Evolutionary conservation across 2,113 vertebrate species (phyloP).

Genomic region (Falcunculus frontatus): DNA sequence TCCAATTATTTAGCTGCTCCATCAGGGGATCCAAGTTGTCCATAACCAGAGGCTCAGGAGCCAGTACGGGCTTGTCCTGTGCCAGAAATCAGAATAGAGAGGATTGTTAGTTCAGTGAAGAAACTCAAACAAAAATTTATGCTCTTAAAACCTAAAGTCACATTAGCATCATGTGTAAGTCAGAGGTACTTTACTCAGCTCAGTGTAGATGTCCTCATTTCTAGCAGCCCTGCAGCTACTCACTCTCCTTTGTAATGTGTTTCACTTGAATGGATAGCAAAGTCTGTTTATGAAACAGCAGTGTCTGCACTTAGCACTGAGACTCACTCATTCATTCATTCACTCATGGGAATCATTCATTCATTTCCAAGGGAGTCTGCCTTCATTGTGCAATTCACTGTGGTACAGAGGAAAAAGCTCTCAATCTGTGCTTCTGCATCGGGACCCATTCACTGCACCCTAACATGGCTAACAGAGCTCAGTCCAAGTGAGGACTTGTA

Average conservation of each 20-base stretch:
- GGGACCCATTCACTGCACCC: background rate
- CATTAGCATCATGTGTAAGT: background rate
- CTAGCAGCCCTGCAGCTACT: constrained; percentile 28
- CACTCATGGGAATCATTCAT: constrained; percentile 23
- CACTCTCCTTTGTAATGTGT: background rate
- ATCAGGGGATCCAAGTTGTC: constrained; percentile 88
- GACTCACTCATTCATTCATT: background rate
- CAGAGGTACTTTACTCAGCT: background rate
- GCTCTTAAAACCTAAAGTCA: background rate
- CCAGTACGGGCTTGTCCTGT: constrained; percentile 87
- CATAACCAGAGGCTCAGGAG: constrained; percentile 93
- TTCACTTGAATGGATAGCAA: constrained; percentile 1
- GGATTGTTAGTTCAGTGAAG: background rate
- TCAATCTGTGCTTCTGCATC: background rate
- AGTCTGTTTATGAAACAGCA: background rate
- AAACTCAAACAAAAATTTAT: background rate
- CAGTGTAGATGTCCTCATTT: background rate
- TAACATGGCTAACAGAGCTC: background rate
- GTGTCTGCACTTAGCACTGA: background rate
- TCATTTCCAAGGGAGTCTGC: background rate
- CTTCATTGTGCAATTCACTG: constrained; percentile 6
- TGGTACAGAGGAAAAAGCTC: background rate
- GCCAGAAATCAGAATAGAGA: constrained; percentile 24
- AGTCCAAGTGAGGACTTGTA: background rate
- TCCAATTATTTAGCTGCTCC: constrained; percentile 94